A percentile compares a stretch with the other conserved stretches of the same genome.
phyloP scores from a whole-genome alignment of 2,113 vertebrate genomes.

The Antidorcas marsupialis region DNA sequence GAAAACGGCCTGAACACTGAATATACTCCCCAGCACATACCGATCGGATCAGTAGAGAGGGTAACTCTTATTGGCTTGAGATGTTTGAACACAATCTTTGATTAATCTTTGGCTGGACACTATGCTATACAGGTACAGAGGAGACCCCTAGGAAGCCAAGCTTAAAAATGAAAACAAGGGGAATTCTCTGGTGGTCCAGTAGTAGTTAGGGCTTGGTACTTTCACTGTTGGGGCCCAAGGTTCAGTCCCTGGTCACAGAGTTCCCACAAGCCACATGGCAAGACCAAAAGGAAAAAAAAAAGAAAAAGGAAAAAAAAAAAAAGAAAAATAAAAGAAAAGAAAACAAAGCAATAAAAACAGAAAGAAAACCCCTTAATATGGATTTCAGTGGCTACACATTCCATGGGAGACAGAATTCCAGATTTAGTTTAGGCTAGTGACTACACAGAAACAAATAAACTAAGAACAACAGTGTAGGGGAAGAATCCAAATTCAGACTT shows the following conservation, averaged over 20 bases:
- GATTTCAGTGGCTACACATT: neutral
- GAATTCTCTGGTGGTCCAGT: neutral
- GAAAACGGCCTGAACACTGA: neutral
- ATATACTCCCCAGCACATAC: neutral
- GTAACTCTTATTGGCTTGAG: neutral
- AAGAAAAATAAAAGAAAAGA: accelerated
- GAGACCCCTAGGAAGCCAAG: neutral
- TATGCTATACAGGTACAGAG: neutral
- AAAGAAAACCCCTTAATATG: neutral
- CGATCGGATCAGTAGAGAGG: neutral
- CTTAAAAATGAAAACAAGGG: neutral
- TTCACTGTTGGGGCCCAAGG: neutral
- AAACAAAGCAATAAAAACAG: neutral
- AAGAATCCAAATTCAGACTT: neutral
- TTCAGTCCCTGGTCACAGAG: neutral
- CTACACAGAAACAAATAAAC: neutral
- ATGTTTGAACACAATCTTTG: neutral
- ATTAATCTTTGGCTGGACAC: neutral
- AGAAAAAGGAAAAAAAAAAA: accelerated
- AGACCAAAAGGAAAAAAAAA: neutral
- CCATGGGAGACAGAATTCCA: neutral
- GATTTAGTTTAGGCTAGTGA: neutral
- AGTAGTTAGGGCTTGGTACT: neutral
- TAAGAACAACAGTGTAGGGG: neutral
- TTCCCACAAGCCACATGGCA: neutral